Base-by-base conservation (phyloP, 2,888 invertebrate genomes). In the Agrotis exclamationis region DNA sequence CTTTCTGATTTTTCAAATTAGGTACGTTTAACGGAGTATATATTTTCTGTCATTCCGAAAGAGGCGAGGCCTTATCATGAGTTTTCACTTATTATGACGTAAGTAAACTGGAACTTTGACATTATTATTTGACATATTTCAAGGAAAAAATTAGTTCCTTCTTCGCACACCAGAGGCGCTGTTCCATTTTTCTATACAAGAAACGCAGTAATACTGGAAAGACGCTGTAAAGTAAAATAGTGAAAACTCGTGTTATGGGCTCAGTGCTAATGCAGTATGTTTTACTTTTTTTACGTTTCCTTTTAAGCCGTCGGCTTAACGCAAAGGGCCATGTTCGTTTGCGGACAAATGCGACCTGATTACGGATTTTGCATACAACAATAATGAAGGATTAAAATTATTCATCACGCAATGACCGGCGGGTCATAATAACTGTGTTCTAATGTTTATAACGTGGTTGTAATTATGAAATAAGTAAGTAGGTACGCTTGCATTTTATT, bases 371-470 rank as follows among this genome's bases (percentile, higher is more conserved):
- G 70, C 63, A 79, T 70, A 68, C 45, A 60, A 51, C 54, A 16
- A 57, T 82, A 71, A 74, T 73, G 71, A 58, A 22, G 68, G 66
- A 79, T 79, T 85, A 77, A 80, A 84, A 82, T 78, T 72, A 84
- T 84, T 74, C 65, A 80, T 76, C 85, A 85, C 85, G 84, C 85
- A 80, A 85, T 63, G 65, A 69, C 60, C 20, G 7, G 28, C 59
- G 13, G 64, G 16, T 51, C 4, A 56, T 72, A 74, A 83, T 74
- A 68, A 59, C 62, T 53, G 20, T 58, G 58, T 33, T 74, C 63
- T 66, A 78, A 71, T 65, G 70, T 72, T 79, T 79, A 74, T 83
- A 7, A 69, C 13, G 53, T 59, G 39, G 39, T 24, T 16, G 20
- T 63, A 68, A 81, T 79, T 60, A 68, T 71, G 60, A 59, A 71